Evolutionary conservation across 1,140 invertebrate genomes (phyloP), one percentile per base, ranked within the genome.

Genomic region (Cardiocondyla obscurior): DNA sequence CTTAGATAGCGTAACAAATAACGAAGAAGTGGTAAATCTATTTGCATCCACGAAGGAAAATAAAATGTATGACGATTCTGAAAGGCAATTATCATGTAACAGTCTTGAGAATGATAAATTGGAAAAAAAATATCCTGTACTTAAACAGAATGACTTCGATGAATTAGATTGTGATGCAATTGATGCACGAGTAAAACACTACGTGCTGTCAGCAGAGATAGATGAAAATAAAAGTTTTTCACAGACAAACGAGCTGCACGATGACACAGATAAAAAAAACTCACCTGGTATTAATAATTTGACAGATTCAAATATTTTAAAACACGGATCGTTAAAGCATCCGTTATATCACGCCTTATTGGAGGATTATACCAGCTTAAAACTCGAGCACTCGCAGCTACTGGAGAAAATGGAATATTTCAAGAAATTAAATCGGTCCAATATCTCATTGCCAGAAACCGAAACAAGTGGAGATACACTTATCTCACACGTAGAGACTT

Each of bases 281-380:
- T 70, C 67, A 1, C 8, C 10, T 28, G 44, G 25, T 12, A 14
- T 16, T 8, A 6, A 0, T 30, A 22, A 7, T 22, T 51, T 64
- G 3, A 1, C 28, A 36, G 69, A 82, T 42, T 67, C n/a, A 69
- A 81, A 82, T 42, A 53, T 44, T 39, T 81, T 51, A 4, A 84
- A 55, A 70, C 19, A 42, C 25, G 67, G 12, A 25, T 70, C 81
- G 4, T 62, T 73, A 39, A 62, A 62, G 19, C 85, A 83, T 85
- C 84, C 91, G 0, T 57, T 84, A 12, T 90, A 92, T 62, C 82
- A 89, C 8, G 57, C 81, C 2, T 65, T 92, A 58, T 76, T 89
- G 5, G 84, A 88, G 67, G 90, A 92, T 81, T 91, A 92, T 57
- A 79, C 89, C 19, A 88, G 81, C 70, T 82, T 91, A 30, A 92